phyloP scores from a whole-genome alignment of 2,888 invertebrate genomes.

The Choristoneura rosaceana region DNA sequence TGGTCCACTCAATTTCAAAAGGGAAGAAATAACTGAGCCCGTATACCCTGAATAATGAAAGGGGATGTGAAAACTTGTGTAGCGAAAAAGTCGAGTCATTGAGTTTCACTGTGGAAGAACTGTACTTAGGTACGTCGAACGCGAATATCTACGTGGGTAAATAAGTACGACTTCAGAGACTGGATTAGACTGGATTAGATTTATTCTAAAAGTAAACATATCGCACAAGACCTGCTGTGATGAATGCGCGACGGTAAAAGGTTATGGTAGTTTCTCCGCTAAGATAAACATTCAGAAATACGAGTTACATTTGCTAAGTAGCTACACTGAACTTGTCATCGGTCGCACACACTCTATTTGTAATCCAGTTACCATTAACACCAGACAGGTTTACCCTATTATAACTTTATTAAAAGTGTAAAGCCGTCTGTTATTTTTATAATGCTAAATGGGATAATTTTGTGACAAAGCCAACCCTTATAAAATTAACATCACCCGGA shows the following conservation, averaged over 20 bases:
- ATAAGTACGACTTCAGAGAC: slow-evolving; percentile 55
- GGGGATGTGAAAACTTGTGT: slow-evolving; percentile 56
- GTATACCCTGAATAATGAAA: slow-evolving; percentile 51
- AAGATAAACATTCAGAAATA: neutral
- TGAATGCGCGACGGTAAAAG: slow-evolving; percentile 64
- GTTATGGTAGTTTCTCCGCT: slow-evolving; percentile 7
- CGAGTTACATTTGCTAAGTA: too few relatives aligned
- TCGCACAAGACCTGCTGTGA: slow-evolving; percentile 61
- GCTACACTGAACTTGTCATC: too few relatives aligned
- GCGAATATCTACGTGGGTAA: slow-evolving; percentile 60
- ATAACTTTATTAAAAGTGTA: neutral
- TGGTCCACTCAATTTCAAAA: slow-evolving; percentile 38
- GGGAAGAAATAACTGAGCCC: slow-evolving; percentile 34
- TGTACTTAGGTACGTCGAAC: slow-evolving; percentile 70
- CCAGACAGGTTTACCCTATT: too few relatives aligned
- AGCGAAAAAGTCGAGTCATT: slow-evolving; percentile 55
- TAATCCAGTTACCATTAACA: too few relatives aligned
- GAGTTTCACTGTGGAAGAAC: slow-evolving; percentile 55
- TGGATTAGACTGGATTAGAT: slow-evolving; percentile 73
- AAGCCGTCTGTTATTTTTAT: neutral
- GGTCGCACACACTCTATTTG: too few relatives aligned
- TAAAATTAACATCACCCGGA: slow-evolving; percentile 14
- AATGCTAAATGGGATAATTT: slow-evolving; percentile 9
- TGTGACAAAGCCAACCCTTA: slow-evolving; percentile 24
- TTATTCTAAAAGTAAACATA: slow-evolving; percentile 61